Evolutionary conservation across 2,797 vertebrate genomes (phyloP).

Genomic region (Lagodon rhomboides): DNA sequence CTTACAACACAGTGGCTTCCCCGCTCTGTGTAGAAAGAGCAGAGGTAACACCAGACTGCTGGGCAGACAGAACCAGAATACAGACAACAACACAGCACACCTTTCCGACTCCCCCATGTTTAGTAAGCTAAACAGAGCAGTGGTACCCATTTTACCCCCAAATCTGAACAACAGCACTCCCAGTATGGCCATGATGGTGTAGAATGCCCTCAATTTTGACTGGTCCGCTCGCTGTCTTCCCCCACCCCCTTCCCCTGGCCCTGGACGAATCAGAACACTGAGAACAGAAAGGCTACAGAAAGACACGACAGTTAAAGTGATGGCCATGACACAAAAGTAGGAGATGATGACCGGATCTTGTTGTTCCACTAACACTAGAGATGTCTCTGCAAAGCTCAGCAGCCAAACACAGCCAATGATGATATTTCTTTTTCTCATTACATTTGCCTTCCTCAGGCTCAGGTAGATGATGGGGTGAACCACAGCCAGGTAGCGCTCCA

Average conservation of each 20-base stretch:
- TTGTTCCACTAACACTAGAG: rapidly evolving
- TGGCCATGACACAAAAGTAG: rapidly evolving
- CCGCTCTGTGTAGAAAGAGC: too few relatives aligned
- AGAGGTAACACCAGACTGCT: neutral
- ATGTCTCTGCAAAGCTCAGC: rapidly evolving
- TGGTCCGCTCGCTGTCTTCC: neutral
- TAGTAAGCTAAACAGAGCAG: neutral
- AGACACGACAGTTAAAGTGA: neutral
- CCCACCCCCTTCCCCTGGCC: neutral
- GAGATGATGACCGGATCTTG: rapidly evolving
- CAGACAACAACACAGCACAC: neutral
- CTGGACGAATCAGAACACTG: neutral
- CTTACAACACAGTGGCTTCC: too few relatives aligned
- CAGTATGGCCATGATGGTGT: neutral
- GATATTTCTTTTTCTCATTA: neutral
- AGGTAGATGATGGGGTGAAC: constrained; percentile 2
- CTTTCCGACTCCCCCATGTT: rapidly evolving
- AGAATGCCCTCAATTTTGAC: neutral
- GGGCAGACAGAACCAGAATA: neutral
- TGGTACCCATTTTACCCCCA: rapidly evolving
- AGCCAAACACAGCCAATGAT: neutral
- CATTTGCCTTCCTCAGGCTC: neutral
- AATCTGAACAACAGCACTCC: neutral
- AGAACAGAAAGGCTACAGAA: constrained; percentile 16
- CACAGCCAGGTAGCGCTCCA: constrained; percentile 1